Evolutionary conservation across 2,888 invertebrate species (phyloP).

Genomic region (Stomorhina lunata): DNA sequence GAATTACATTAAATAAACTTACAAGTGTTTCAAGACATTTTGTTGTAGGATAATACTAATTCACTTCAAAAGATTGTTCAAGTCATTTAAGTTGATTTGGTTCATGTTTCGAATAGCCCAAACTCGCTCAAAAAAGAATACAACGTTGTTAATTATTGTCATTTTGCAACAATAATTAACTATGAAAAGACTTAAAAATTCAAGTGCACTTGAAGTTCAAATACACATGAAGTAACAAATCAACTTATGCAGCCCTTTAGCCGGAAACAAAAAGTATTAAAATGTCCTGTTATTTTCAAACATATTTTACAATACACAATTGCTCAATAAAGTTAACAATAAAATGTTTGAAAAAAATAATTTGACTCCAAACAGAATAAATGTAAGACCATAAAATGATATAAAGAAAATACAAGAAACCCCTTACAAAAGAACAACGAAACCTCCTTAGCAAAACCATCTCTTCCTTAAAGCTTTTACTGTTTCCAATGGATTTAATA

Average conservation of each 20-base stretch:
- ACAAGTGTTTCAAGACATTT: no score
- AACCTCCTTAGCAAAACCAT: no score
- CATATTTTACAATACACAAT: constrained; percentile 44
- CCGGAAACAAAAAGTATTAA: neutral
- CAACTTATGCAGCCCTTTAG: neutral
- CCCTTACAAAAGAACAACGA: neutral
- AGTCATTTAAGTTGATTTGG: no score
- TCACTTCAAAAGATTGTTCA: no score
- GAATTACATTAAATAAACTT: no score
- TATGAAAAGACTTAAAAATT: no score
- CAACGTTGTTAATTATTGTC: no score
- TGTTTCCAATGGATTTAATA: neutral
- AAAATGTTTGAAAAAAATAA: constrained; percentile 50
- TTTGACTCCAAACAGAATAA: neutral
- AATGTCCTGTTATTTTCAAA: constrained; percentile 25
- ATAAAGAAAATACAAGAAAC: neutral
- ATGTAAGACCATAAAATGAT: neutral
- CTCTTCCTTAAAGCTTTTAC: neutral
- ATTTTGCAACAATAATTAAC: no score
- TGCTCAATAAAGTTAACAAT: constrained; percentile 60
- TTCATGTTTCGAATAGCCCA: no score
- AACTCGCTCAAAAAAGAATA: no score
- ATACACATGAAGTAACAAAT: neutral
- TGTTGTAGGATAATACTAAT: no score
- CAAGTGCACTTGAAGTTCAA: no score